Conservation (phyloP, 1,140 invertebrate genomes). For the Hylaeus volcanicus region DNA sequence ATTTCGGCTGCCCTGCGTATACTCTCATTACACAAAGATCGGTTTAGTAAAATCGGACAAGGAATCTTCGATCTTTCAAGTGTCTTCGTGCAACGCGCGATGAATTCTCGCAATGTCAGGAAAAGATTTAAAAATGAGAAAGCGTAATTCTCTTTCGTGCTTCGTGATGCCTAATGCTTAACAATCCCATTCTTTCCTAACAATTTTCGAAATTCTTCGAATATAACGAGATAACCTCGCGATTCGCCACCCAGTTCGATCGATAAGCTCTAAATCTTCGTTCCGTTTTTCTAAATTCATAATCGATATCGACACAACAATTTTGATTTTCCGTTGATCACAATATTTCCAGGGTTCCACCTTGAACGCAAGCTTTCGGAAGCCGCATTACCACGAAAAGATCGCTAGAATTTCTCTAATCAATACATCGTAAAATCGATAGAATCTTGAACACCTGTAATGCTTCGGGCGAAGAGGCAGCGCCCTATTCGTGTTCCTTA, state of each 20-base stretch:
- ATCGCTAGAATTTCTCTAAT: background rate
- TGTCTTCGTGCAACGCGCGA: conserved; percentile 27
- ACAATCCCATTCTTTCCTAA: background rate
- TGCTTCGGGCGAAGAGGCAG: background rate
- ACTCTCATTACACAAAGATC: conserved; percentile 45
- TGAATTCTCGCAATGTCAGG: background rate
- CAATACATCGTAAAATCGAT: background rate
- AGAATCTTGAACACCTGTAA: conserved; percentile 13
- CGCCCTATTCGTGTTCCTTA: background rate
- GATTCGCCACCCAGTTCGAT: background rate
- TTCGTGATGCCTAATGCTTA: background rate
- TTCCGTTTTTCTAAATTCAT: too few relatives aligned
- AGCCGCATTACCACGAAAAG: background rate
- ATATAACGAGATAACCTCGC: too few relatives aligned
- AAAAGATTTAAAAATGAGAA: conserved; percentile 8
- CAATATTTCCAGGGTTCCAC: conserved; percentile 15
- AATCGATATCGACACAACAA: background rate
- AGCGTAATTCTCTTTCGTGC: conserved; percentile 18
- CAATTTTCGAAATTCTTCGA: too few relatives aligned
- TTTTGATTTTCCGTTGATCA: conserved; percentile 39
- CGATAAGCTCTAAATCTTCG: background rate
- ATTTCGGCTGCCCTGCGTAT: conserved; percentile 45
- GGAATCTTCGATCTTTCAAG: conserved; percentile 53
- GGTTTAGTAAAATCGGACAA: conserved; percentile 53
- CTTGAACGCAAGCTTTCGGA: background rate